Base-by-base conservation (phyloP, 2,888 invertebrate species). In the Mimachlamys varia region DNA sequence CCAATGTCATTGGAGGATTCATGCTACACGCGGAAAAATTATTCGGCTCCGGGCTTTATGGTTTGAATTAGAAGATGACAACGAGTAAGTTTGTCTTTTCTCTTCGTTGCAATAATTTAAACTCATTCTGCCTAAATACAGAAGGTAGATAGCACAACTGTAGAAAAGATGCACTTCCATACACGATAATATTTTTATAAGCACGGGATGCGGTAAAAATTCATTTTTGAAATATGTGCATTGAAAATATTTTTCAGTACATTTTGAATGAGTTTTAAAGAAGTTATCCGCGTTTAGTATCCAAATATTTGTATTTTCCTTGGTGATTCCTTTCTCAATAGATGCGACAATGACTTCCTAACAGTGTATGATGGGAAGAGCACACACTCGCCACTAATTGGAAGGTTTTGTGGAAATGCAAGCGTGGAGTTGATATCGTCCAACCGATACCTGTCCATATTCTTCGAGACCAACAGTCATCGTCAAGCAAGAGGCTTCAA, bases 331-430 rank as follows among this genome's bases (percentile, higher is more conserved):
- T 58, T 19, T 58, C 58, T 58, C 58, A 22, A 7, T 19, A 91
- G 91, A 27, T 92, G 92, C 76, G 90, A 90, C 33, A 91, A 90
- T 44, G 92, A 92, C 62, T 92, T 88, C 88, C 33, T 92, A 12
- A 89, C 90, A 13, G 88, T 90, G 3, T 91, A 92, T 38, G 92
- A 92, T 55, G 92, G 92, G 13, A 90, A 44, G 15, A 89, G 33
- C 37, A 89, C 88, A 88, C 33, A 22, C 3, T 58, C 91, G 0
- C 90, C 90, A 17, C 50, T 92, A 33, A 92, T 92, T 38, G 91
- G 90, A 5, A 91, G 90, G 88, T 92, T 90, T 49, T 92, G 92
- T 49, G 92, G 92, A 22, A 89, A 55, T 17, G 88, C 87, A 58
- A 88, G 88, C 33, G 90, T 91, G n/a, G 90, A 91, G 88, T 37